Evolutionary conservation across 1,140 invertebrate genomes (phyloP).

Genomic region (Penaeus indicus): DNA sequence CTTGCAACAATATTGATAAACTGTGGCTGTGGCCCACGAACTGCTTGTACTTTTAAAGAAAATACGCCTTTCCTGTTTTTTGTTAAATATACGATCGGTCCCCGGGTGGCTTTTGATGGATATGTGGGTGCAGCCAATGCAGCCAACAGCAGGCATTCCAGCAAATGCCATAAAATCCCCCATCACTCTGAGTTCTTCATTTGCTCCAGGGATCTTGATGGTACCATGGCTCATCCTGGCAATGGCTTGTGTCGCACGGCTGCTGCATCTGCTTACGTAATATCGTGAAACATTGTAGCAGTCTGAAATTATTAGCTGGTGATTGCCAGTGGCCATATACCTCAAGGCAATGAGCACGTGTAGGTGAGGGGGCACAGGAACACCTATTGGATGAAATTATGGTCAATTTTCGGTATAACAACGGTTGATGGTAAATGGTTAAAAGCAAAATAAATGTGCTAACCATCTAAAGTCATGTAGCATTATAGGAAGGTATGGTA

Average conservation of each 20-base stretch:
- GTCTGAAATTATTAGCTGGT: conserved; percentile 13
- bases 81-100: neutral
- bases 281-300: conserved; percentile 14
- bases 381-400: conserved; percentile 10
- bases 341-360: conserved; percentile 16
- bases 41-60: conserved; percentile 27
- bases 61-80: conserved; percentile 28
- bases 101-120: neutral
- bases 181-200: neutral
- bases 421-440: no score
- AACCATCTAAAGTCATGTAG: no score
- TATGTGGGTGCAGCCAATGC: conserved; percentile 38
- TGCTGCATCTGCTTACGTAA: neutral
- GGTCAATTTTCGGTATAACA: no score
- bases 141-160: conserved; percentile 36
- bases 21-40: neutral
- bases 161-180: neutral
- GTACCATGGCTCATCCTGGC: neutral
- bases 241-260: neutral
- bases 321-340: neutral
- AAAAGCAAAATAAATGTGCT: no score
- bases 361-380: conserved; percentile 23
- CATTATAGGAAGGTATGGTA: no score
- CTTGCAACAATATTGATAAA: conserved; percentile 33
- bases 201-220: neutral